A percentile compares a stretch with the other conserved stretches of the same genome.
phyloP scores from a whole-genome alignment of 2,888 invertebrate genomes.

The Nomada goodeniana region DNA sequence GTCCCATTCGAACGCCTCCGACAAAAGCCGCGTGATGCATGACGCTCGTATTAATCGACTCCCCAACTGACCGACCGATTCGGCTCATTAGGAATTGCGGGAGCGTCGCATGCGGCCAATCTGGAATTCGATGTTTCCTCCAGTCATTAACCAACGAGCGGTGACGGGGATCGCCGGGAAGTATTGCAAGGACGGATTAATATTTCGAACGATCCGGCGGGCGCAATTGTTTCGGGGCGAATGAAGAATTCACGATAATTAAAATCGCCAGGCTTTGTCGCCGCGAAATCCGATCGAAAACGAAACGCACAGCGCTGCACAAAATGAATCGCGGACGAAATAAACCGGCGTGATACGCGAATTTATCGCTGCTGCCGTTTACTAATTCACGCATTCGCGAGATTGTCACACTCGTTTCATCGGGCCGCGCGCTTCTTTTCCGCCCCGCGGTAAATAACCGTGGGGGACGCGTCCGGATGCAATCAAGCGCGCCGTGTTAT shows the following conservation, averaged over 20 bases:
- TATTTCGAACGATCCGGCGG: too few relatives aligned
- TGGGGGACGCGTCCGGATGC: neutral
- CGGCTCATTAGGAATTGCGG: conserved; percentile 27
- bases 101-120: neutral
- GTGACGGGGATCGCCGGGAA: neutral
- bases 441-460: conserved; percentile 5
- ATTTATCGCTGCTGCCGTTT: conserved; percentile 12
- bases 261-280: neutral
- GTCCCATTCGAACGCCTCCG: conserved; percentile 35
- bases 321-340: conserved; percentile 5
- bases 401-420: neutral
- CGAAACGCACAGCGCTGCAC: neutral
- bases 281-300: neutral
- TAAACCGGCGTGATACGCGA: neutral
- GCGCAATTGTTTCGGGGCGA: neutral
- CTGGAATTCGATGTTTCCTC: conserved; percentile 2
- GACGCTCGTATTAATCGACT: conserved; percentile 35
- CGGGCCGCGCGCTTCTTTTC: conserved; percentile 6
- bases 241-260: neutral
- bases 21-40: conserved; percentile 31
- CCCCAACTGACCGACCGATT: conserved; percentile 36
- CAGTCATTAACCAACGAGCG: neutral
- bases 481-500: conserved; percentile 47
- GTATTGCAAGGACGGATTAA: too few relatives aligned
- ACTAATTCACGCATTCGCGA: conserved; percentile 7